Evolutionary conservation across 2,888 invertebrate genomes (phyloP).

Genomic region (Nomada flava): DNA sequence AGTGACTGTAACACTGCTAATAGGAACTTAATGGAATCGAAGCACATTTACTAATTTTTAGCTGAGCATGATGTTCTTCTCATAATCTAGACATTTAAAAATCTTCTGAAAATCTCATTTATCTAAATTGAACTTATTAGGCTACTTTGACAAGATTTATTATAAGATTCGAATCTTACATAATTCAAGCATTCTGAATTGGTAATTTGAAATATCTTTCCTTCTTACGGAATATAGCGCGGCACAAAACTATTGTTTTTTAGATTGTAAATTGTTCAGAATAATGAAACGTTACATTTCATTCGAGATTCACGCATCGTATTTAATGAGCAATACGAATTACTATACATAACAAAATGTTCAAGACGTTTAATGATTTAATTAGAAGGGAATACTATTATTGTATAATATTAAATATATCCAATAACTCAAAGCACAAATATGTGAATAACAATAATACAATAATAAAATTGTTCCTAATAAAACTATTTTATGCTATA

Average conservation of each 20-base stretch:
- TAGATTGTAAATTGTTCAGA: constrained; percentile 22
- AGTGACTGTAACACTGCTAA: constrained; percentile 37
- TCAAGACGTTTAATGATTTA: constrained; percentile 4
- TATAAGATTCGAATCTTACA: constrained; percentile 18
- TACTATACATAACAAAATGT: neutral
- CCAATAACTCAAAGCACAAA: constrained; percentile 9
- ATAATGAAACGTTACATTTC: constrained; percentile 24
- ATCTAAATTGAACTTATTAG: constrained; percentile 41
- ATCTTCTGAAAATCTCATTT: no score
- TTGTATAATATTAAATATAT: constrained; percentile 5
- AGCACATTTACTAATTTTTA: constrained; percentile 46
- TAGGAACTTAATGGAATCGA: constrained; percentile 61
- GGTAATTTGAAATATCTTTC: constrained; percentile 15
- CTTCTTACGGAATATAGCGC: constrained; percentile 15
- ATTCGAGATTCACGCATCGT: constrained; percentile 18
- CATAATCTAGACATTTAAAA: constrained; percentile 31
- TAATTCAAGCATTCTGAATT: constrained; percentile 16
- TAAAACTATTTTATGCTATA: constrained; percentile 23
- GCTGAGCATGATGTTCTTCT: constrained; percentile 41
- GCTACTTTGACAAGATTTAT: constrained; percentile 54
- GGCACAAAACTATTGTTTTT: constrained; percentile 42
- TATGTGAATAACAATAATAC: constrained; percentile 16
- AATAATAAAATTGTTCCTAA: constrained; percentile 26
- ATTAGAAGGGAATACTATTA: constrained; percentile 17
- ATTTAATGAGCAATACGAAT: constrained; percentile 9